Evolutionary conservation across 2,888 invertebrate species (phyloP).

Genomic region (Norana najaformis): DNA sequence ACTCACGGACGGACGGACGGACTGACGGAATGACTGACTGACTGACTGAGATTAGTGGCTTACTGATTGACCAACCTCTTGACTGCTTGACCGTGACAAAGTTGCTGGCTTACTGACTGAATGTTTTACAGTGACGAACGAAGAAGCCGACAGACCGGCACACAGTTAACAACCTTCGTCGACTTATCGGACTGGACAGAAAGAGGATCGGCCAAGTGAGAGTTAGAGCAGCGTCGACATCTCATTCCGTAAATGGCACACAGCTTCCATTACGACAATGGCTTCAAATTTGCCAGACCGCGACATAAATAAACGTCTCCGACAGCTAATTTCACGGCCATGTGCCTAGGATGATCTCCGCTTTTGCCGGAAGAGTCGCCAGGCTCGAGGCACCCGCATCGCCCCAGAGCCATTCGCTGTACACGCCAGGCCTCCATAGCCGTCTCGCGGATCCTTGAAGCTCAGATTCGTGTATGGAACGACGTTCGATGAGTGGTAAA

Average conservation of each 20-base stretch:
- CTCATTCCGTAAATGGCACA: background rate
- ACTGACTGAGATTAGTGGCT: no score
- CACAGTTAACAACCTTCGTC: background rate
- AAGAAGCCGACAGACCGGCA: no score
- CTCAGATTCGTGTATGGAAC: background rate
- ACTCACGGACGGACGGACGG: no score
- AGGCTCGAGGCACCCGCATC: no score
- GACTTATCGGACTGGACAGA: no score
- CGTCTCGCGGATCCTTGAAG: background rate
- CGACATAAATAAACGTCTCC: background rate
- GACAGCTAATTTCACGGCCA: background rate
- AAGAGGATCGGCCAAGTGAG: background rate
- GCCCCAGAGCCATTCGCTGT: background rate
- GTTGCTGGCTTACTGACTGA: no score
- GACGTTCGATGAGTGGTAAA: no score
- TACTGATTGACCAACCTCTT: no score
- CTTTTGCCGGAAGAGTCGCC: background rate
- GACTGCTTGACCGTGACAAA: no score
- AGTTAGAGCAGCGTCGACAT: background rate
- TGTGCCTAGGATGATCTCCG: background rate
- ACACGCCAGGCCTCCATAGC: background rate
- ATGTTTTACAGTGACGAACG: no score
- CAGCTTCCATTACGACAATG: conserved; percentile 13
- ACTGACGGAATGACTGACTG: no score
- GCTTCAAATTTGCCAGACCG: background rate